Base-by-base conservation (phyloP, 2,888 invertebrate species). In the Phrixothrix hirtus region DNA sequence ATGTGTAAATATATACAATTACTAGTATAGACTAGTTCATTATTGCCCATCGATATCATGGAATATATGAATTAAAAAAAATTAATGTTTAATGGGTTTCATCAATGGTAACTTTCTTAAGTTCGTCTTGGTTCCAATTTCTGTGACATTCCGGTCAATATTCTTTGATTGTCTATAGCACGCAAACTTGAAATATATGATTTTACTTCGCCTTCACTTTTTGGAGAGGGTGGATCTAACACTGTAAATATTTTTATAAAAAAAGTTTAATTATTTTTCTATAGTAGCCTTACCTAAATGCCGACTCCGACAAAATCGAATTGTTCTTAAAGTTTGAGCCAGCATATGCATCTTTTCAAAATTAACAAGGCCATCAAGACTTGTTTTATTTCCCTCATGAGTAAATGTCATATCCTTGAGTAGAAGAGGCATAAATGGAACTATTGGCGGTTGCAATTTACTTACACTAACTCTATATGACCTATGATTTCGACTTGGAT, bases 271-370 rank as follows among this genome's bases (percentile, higher is more conserved):
- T n/a, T n/a, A n/a, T n/a, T n/a, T n/a, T n/a, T n/a, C n/a, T n/a
- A n/a, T n/a, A n/a, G n/a, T n/a, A n/a, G n/a, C n/a, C 78, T 78
- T 74, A 85, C 87, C 83, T 66, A 86, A 77, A 73, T 84, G 83
- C 64, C 86, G 78, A 64, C 86, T 86, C 62, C 88, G 80, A 73
- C 89, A 90, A 69, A 86, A 86, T 59, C 88, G 78, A 60, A 91
- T 84, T 44, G 85, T 87, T 59, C 89, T 79, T 79, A 92, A 82
- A 1, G 89, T 88, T 74, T 89, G 88, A 12, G 90, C 89, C 68
- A 92, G 80, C 89, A 92, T 89, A 70, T 91, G 90, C 90, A 92
- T 92, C 76, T 92, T 92, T 73, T 92, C 92, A 74, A 92, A 92
- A 75, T 92, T 92, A 34, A 92, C 88, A 54, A 92, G 76, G 1